Evolutionary conservation across 2,113 vertebrate genomes (phyloP).

Genomic region (Nasalis larvatus): DNA sequence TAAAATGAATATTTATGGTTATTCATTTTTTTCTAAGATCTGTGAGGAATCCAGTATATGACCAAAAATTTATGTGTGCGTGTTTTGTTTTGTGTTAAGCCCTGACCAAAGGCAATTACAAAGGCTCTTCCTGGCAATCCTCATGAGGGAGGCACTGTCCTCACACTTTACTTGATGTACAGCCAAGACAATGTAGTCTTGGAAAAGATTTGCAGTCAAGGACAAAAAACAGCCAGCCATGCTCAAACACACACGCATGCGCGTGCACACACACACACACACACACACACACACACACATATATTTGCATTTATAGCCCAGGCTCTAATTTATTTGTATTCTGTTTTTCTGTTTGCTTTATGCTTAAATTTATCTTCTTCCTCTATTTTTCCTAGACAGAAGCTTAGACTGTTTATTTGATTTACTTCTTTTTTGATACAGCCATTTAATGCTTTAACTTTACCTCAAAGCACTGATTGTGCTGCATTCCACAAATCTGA

Average conservation of each 20-base stretch:
- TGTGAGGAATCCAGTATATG: not conserved
- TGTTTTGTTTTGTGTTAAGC: not conserved
- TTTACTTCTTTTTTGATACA: not conserved
- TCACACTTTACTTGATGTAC: no score
- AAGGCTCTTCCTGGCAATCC: not conserved
- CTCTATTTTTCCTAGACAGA: not conserved
- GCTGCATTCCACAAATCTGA: not conserved
- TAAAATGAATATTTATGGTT: not conserved
- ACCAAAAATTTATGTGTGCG: not conserved
- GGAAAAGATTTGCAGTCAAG: no score
- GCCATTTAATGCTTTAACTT: not conserved
- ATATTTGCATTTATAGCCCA: not conserved
- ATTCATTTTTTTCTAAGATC: not conserved
- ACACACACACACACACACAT: no score
- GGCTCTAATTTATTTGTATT: not conserved
- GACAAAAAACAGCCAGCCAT: no score
- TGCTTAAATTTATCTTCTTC: not conserved
- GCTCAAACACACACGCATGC: no score
- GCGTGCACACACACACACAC: no score
- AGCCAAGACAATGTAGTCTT: no score
- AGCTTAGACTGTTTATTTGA: not conserved
- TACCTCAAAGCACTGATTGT: not conserved
- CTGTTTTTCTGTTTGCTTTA: not conserved
- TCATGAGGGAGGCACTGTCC: no score
- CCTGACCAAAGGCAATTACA: not conserved